These are phyloP conservation scores for Rhea pennata DNA, from an alignment of 2,113 vertebrate species.

Conservation along the genomic window DNA sequence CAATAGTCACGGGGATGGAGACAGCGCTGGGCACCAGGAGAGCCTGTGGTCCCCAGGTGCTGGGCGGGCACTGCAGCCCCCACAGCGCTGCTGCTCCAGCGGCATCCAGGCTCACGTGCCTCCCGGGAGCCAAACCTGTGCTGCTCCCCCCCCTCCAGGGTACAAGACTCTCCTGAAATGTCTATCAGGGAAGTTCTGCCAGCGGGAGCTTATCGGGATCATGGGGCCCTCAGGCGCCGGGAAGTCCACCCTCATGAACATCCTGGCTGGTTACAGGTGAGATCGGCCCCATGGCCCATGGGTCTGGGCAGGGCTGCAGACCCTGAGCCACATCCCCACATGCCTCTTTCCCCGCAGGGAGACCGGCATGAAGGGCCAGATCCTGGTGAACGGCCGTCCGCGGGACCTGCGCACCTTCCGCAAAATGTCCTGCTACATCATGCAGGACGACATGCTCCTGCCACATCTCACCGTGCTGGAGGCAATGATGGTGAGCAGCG, in stretches of 20 bases:
- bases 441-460: slow-evolving; percentile 98
- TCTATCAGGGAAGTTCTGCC: slow-evolving; percentile 94
- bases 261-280: slow-evolving; percentile 97
- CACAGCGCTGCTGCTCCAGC: accelerated
- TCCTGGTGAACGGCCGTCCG: slow-evolving; percentile 89
- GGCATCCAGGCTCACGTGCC: background rate
- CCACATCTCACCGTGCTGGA: slow-evolving; percentile 92
- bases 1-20: background rate
- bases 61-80: accelerated
- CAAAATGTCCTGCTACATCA: slow-evolving; percentile 99
- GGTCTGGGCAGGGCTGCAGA: background rate
- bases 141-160: slow-evolving; percentile 74
- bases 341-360: slow-evolving; percentile 74
- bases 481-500: slow-evolving; percentile 93
- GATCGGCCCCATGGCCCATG: accelerated
- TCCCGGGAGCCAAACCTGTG: background rate
- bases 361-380: slow-evolving; percentile 96
- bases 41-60: background rate
- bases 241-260: slow-evolving; percentile 98
- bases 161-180: slow-evolving; percentile 99
- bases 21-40: background rate
- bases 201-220: slow-evolving; percentile 94
- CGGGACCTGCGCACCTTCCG: slow-evolving; percentile 95
- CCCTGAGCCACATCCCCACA: background rate
- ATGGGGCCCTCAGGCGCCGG: slow-evolving; percentile 98